A percentile compares a stretch with the other conserved stretches of the same genome.
These are phyloP conservation scores for Laticauda laticaudata DNA, from an alignment of 2,113 vertebrate genomes.

Conservation along the genomic window DNA sequence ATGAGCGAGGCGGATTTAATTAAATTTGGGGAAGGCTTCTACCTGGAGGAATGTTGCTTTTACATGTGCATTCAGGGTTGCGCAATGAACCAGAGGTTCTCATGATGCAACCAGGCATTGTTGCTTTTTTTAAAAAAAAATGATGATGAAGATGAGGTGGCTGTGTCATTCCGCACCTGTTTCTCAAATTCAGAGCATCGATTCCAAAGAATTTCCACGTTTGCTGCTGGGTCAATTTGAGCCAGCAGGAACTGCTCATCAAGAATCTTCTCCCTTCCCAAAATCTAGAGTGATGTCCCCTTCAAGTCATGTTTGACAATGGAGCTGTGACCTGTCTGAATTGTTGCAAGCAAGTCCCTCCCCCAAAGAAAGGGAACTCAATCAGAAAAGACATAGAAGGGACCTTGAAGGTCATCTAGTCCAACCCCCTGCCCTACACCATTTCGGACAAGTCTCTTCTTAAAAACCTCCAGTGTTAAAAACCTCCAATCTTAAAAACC, in stretches of 20 bases:
- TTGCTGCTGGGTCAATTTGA: background rate
- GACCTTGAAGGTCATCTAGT: too few species aligned
- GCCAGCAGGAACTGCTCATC: background rate
- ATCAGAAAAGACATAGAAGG: background rate
- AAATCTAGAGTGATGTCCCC: background rate
- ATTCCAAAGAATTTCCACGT: background rate
- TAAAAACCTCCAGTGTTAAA: background rate
- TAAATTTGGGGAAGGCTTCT: background rate
- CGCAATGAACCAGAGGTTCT: background rate
- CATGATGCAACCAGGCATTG: background rate
- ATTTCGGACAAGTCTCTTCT: background rate
- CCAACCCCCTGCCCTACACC: too few species aligned
- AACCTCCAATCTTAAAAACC: background rate
- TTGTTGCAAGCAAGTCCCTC: background rate
- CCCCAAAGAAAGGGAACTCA: background rate
- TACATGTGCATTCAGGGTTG: background rate
- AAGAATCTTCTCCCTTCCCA: background rate
- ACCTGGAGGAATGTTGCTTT: background rate
- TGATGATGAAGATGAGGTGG: background rate
- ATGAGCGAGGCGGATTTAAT: background rate
- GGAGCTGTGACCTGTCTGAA: background rate
- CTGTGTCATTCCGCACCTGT: background rate
- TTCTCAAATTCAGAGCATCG: background rate
- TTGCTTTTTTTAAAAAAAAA: background rate
- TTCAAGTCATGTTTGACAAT: background rate